Evolutionary conservation across 1,140 invertebrate genomes (phyloP).

Genomic region (Copidosoma floridanum): DNA sequence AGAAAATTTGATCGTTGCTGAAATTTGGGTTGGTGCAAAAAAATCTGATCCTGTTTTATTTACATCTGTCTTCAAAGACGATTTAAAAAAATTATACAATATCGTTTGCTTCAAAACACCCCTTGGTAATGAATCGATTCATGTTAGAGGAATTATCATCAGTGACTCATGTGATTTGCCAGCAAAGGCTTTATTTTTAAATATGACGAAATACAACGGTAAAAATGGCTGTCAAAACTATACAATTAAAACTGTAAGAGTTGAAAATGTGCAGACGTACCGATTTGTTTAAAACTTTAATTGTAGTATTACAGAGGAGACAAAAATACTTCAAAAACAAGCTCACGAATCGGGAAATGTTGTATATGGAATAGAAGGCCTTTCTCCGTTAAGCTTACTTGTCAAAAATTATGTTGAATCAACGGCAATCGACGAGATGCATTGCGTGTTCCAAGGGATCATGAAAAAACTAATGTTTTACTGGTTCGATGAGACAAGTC

Average conservation of each 20-base stretch:
- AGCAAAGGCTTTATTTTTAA: slow-evolving; percentile 18
- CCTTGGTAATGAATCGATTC: background rate
- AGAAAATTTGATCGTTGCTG: background rate
- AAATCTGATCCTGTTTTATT: background rate
- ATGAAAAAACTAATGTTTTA: slow-evolving; percentile 15
- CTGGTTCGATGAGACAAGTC: too few relatives aligned
- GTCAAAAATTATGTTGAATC: slow-evolving; percentile 13
- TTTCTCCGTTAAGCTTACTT: background rate
- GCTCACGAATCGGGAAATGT: background rate
- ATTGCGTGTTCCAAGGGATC: slow-evolving; percentile 29
- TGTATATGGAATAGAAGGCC: slow-evolving; percentile 28
- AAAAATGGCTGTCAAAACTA: slow-evolving; percentile 16
- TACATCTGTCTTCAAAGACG: background rate
- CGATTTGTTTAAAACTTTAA: slow-evolving; percentile 4
- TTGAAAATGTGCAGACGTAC: slow-evolving; percentile 3
- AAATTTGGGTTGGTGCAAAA: background rate
- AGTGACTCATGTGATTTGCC: background rate
- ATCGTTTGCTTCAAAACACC: background rate
- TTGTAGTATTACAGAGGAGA: slow-evolving; percentile 24
- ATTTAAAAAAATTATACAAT: background rate
- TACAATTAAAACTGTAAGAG: background rate
- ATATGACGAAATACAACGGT: slow-evolving; percentile 16
- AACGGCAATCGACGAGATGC: slow-evolving; percentile 28
- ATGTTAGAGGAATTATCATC: background rate
- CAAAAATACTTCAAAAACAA: slow-evolving; percentile 4